Base-by-base conservation (phyloP, 1,140 invertebrate species). In the Procambarus clarkii region DNA sequence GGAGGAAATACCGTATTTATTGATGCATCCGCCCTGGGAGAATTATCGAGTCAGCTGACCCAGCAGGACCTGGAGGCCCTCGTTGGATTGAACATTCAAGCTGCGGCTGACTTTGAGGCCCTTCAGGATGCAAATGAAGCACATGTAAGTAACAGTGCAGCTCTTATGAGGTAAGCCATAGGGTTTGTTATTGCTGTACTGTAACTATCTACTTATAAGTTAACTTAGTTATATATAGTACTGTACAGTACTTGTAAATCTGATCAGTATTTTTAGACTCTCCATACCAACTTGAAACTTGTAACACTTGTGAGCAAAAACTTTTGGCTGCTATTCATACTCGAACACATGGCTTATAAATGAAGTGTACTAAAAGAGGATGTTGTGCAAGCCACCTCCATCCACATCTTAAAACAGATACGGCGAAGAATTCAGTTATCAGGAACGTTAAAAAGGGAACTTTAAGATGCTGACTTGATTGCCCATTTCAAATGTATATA, bases 21-120 rank as follows among this genome's bases (percentile, higher is more conserved):
- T 77, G 90, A 91, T 77, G 78, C 90, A 24, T 86, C 90, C 8
- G 78, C 90, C 93, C 94, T 94, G 93, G 94, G 94, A 93, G 94
- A 93, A 86, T 76, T 86, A 81, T 71, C 90, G 0, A 81, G 80
- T 45, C 91, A 93, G 46, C 46, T 93, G 18, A 91, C 92, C 0
- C 50, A 58, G 34, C 91, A 93, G 34, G 93, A 93, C 48, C 85
- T 93, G 11, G 93, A 93, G 80, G 81, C 88, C 9, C 87, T 93
- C 21, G 91, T 91, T 74, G 78, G 83, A 24, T 76, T 86, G 69
- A 93, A 92, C 81, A 93, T 93, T 54, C 92, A 93, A 71, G 89
- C 93, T 13, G 93, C 90, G 45, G 69, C 15, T 5, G 83, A 86
- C 18, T 24, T 87, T 74, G 90, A 86, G 45, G 84, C 84, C n/a